Evolutionary conservation across 2,113 vertebrate species (phyloP), one percentile per base, ranked within the genome.

Genomic region (Pituophis catenifer): DNA sequence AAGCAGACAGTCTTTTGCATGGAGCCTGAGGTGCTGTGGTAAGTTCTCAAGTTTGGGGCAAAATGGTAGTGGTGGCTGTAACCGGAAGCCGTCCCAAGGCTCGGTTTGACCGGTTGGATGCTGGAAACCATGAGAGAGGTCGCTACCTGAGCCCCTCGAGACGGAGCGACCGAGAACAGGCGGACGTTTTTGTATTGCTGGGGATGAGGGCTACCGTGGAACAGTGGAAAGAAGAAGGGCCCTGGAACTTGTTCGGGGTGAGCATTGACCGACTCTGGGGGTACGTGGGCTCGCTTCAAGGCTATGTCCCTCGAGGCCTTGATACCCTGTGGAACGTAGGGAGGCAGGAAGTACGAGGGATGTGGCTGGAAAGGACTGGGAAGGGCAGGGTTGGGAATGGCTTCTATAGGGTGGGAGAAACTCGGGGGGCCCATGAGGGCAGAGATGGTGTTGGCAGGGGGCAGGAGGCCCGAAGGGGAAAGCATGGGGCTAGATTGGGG

Each of bases 11-110:
- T 90, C 94, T 95, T 93, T 89, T 23, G 95, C 91, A 33, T 92
- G 95, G 89, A 93, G 92, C n/a, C 93, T 33, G 54, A 94, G 95
- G 93, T 93, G 86, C 95, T 94, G 93, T 91, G 95, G 81, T 92
- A 94, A 92, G 75, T 55, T 95, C 62, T 94, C 92, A 93, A 57
- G 0, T 19, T 55, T 23, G 91, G 93, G 24, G 90, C 93, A 70
- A 93, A 94, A 38, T 94, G 95, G 50, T 11, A 95, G 90, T 50
- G 93, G 90, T 50, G 93, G 24, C 89, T 58, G 59, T 92, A 70
- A 3, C 24, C 93, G 89, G 96, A 93, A 33, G 95, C 93, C 38
- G 87, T 91, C 17, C 93, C 57, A 33, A 91, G 55, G 70, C 15
- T 13, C 23, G 94, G 92, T 94, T 89, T 90, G 91, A 90, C 55